These are phyloP conservation scores for Spinibarbus caldwelli DNA, from an alignment of 2,797 vertebrate genomes.

Conservation along the genomic window DNA sequence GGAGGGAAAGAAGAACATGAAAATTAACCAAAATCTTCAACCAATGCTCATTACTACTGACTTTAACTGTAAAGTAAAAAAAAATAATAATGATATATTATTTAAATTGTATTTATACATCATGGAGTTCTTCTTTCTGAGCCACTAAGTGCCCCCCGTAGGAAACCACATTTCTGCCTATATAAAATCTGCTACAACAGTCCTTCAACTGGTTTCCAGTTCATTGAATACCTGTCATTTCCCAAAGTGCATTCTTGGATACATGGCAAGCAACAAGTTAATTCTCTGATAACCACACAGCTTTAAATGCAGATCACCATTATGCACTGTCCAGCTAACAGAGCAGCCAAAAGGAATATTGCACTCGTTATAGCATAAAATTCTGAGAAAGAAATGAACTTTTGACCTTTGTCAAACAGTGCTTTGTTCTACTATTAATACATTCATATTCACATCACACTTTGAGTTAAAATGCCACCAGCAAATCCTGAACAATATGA, in stretches of 20 bases:
- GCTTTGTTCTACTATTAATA: background rate
- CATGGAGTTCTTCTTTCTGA: background rate
- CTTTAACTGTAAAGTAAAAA: no score
- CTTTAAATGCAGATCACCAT: conserved; percentile 5
- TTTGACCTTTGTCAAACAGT: conserved; percentile 8
- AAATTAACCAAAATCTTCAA: no score
- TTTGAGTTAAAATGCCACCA: background rate
- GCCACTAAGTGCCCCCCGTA: background rate
- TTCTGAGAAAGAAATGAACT: conserved; percentile 20
- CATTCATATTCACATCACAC: background rate
- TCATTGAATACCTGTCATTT: background rate
- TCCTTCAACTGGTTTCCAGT: background rate
- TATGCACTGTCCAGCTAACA: conserved; percentile 8
- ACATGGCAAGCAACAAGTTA: background rate
- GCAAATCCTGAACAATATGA: background rate
- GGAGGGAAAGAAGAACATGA: background rate
- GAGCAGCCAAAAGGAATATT: conserved; percentile 7
- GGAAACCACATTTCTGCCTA: background rate
- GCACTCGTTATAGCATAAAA: background rate
- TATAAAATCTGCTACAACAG: background rate
- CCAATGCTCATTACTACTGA: no score
- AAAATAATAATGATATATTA: no score
- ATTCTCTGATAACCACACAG: conserved; percentile 3
- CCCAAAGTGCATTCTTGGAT: conserved; percentile 12
- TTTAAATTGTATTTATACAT: no score